Conservation (phyloP, 2,797 vertebrate genomes). For the Nyctibius grandis region DNA sequence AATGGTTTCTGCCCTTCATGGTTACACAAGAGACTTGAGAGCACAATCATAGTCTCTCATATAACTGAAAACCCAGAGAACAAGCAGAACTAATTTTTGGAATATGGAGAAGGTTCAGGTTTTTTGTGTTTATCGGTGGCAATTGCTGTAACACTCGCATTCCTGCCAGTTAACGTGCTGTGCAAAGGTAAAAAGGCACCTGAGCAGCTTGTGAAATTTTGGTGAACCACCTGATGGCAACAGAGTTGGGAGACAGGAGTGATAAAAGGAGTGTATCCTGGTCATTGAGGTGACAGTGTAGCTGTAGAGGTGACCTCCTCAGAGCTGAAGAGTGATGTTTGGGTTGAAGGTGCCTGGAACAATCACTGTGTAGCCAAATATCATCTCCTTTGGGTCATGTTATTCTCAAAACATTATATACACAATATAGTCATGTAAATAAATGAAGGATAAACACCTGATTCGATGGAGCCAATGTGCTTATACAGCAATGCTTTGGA, state of each 20-base stretch:
- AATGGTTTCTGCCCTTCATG: not conserved
- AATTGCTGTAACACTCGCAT: not conserved
- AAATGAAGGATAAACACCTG: not conserved
- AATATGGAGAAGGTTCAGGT: not conserved
- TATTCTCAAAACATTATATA: not conserved
- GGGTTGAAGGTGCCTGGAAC: not conserved
- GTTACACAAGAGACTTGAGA: not conserved
- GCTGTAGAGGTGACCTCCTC: not conserved
- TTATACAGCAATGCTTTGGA: not conserved
- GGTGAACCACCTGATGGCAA: not conserved
- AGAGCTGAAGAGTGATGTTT: not conserved
- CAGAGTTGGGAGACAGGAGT: not conserved
- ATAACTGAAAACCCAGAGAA: not conserved
- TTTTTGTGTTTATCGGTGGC: not conserved
- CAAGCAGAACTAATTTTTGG: not conserved
- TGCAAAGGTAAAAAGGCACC: not conserved
- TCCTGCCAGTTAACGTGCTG: not conserved
- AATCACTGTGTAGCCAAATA: not conserved
- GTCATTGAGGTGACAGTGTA: not conserved
- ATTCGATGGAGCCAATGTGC: rapidly evolving
- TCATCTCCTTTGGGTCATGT: not conserved
- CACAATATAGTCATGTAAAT: not conserved
- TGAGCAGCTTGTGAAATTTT: not conserved
- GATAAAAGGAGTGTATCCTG: rapidly evolving
- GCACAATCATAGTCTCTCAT: not conserved